Conservation (phyloP, 2,113 vertebrate species). For the Zapornia atra region DNA sequence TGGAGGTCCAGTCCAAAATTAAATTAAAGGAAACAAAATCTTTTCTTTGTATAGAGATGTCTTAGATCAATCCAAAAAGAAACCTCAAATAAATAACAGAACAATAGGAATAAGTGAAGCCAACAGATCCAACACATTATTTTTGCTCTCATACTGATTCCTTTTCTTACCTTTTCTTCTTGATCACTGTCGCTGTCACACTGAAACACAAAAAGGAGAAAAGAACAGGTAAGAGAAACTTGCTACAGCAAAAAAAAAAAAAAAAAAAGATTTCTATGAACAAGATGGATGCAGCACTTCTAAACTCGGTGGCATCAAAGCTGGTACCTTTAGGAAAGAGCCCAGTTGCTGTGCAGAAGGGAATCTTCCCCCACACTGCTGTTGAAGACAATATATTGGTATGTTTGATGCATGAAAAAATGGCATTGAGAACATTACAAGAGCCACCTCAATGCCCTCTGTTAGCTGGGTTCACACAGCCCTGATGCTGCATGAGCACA, state of each 20-base stretch:
- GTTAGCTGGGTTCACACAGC: neutral
- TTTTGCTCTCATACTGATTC: neutral
- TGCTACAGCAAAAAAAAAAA: neutral
- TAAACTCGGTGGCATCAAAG: neutral
- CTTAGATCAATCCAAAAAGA: neutral
- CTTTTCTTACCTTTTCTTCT: constrained; percentile 92
- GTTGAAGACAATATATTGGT: neutral
- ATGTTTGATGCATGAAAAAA: neutral
- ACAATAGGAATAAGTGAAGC: neutral
- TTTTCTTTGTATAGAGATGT: neutral
- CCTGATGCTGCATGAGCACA: neutral
- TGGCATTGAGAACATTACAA: neutral
- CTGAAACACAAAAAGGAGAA: constrained; percentile 73
- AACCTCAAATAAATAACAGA: neutral
- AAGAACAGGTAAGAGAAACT: constrained; percentile 22
- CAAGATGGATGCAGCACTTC: neutral
- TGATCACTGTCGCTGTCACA: constrained; percentile 96
- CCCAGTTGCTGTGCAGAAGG: neutral
- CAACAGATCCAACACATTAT: neutral
- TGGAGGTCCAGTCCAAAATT: neutral
- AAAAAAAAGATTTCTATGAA: neutral
- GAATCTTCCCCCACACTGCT: neutral
- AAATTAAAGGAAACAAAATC: neutral
- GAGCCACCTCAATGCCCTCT: neutral
- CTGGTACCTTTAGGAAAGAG: neutral